Evolutionary conservation across 2,113 vertebrate species (phyloP).

Genomic region (Steatornis caripensis): DNA sequence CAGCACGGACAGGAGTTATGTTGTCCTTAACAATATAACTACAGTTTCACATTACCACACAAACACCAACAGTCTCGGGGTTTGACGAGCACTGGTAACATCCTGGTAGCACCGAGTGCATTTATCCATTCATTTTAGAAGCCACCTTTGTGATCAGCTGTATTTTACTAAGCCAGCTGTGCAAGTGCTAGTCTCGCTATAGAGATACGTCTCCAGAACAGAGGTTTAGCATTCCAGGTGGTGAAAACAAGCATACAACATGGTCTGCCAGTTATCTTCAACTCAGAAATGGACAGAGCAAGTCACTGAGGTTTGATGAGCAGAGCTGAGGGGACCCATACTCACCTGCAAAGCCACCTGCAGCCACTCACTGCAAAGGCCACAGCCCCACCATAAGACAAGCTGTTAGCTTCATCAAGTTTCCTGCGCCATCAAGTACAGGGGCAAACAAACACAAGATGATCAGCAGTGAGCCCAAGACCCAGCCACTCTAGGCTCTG

Average conservation of each 20-base stretch:
- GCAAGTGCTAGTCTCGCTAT: not conserved
- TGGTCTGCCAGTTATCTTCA: not conserved
- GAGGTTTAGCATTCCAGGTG: not conserved
- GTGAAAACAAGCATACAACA: not conserved
- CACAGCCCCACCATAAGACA: not conserved
- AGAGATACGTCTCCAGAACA: not conserved
- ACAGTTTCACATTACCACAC: not conserved
- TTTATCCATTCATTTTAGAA: not conserved
- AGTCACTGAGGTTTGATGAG: not conserved
- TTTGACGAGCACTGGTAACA: not conserved
- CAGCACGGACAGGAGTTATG: not conserved
- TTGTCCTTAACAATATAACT: not conserved
- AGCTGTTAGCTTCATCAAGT: fast-evolving
- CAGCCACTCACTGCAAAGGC: no score
- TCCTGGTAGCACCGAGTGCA: fast-evolving
- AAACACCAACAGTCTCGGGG: not conserved
- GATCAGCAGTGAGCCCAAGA: not conserved
- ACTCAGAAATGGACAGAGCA: not conserved
- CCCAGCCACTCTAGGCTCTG: not conserved
- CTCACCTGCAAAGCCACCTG: not conserved
- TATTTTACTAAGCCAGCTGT: not conserved
- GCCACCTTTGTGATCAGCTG: not conserved
- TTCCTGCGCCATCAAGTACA: not conserved
- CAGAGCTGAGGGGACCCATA: not conserved
- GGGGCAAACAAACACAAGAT: not conserved